A percentile compares a stretch with the other conserved stretches of the same genome.
These are phyloP conservation scores for Platyrinchus mystaceus DNA, from an alignment of 2,797 vertebrate genomes.

Conservation along the genomic window DNA sequence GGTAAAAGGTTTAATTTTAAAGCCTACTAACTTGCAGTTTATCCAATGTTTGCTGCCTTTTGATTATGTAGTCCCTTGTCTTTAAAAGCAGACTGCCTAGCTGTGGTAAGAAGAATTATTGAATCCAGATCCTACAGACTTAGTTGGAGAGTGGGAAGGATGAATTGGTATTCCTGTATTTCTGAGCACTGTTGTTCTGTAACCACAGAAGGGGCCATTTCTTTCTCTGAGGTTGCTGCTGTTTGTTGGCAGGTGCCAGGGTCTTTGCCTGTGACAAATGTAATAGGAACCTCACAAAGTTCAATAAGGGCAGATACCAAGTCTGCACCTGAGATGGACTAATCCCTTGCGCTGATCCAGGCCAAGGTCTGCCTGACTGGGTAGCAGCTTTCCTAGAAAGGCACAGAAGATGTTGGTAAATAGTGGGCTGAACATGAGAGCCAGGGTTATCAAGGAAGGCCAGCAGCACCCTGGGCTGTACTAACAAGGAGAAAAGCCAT, in stretches of 20 bases:
- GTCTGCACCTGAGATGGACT: neutral
- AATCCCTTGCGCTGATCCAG: neutral
- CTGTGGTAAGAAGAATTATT: neutral
- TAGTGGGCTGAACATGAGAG: neutral
- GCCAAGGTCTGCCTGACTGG: neutral
- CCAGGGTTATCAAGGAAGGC: neutral
- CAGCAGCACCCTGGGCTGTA: neutral
- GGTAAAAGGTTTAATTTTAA: neutral
- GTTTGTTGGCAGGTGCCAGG: neutral
- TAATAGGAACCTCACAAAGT: neutral
- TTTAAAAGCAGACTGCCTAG: neutral
- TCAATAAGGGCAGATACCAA: neutral
- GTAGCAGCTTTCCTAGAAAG: neutral
- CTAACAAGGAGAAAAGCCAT: neutral
- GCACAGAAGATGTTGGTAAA: fast-evolving
- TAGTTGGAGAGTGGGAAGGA: neutral
- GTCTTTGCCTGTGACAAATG: neutral
- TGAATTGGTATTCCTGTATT: neutral
- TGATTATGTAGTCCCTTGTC: neutral
- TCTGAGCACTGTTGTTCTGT: neutral
- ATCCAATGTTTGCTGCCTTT: neutral
- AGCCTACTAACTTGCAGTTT: neutral
- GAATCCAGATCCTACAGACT: neutral
- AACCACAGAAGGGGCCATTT: neutral
- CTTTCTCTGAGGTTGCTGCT: neutral